Evolutionary conservation across 2,888 invertebrate genomes (phyloP).

Genomic region (Apodemia mormo): DNA sequence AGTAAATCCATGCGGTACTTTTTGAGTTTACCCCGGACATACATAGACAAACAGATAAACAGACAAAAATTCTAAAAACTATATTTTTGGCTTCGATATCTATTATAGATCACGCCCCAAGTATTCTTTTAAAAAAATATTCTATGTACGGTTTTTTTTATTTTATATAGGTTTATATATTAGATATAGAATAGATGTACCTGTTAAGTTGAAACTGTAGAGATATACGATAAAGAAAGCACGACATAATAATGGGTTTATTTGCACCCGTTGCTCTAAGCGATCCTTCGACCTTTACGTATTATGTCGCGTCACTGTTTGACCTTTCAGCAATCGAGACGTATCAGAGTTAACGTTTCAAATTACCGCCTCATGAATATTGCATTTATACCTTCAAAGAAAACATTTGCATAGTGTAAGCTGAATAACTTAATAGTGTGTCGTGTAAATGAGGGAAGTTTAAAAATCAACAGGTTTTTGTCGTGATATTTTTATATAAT

Average conservation of each 20-base stretch:
- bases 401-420: not conserved
- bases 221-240: not conserved
- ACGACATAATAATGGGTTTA: conserved; percentile 10
- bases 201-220: not conserved
- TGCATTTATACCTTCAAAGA: conserved; percentile 11
- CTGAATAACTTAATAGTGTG: conserved; percentile 16
- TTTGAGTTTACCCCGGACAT: too few species aligned
- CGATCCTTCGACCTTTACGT: conserved; percentile 10
- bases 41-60: too few species aligned
- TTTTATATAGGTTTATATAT: too few species aligned
- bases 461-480: not conserved
- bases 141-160: too few species aligned
- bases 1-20: too few species aligned
- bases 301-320: conserved; percentile 7
- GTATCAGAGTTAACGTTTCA: conserved; percentile 6
- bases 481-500: too few species aligned
- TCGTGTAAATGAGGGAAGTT: conserved; percentile 7
- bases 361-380: not conserved
- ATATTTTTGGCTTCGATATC: too few species aligned
- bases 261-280: conserved; percentile 1
- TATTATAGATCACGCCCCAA: too few species aligned
- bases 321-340: conserved; percentile 13
- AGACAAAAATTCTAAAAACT: too few species aligned
- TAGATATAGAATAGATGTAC: too few species aligned
- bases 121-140: too few species aligned